A percentile compares a stretch with the other conserved stretches of the same genome.
Conservation (phyloP, 2,113 vertebrate species). For the Puntigrus tetrazona region DNA sequence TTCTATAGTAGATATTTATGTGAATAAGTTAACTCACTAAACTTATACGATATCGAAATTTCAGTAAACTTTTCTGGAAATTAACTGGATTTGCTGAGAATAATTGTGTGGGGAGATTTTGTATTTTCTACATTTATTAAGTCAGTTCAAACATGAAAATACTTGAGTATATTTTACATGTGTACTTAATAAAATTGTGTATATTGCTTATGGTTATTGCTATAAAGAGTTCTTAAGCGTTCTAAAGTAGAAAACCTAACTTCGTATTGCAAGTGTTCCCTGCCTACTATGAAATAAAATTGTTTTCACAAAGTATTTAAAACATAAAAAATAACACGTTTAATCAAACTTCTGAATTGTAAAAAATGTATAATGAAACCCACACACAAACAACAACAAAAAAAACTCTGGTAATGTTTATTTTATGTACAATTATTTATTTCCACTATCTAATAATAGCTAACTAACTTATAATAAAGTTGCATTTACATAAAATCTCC, state of each 20-base stretch:
- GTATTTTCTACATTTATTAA: not conserved
- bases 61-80: not conserved
- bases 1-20: not conserved
- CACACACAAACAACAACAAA: too few species aligned
- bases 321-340: too few species aligned
- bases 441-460: not conserved
- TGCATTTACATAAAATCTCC: not conserved
- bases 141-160: not conserved
- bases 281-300: too few species aligned
- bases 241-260: not conserved
- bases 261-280: not conserved
- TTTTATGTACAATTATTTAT: too few species aligned
- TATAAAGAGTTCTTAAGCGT: not conserved
- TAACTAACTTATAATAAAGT: not conserved
- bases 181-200: not conserved
- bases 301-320: too few species aligned
- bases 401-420: too few species aligned
- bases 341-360: too few species aligned
- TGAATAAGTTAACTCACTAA: not conserved
- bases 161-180: not conserved
- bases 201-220: not conserved
- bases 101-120: not conserved
- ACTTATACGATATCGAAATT: not conserved
- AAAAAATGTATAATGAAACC: too few species aligned
- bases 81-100: not conserved